A percentile compares a stretch with the other conserved stretches of the same genome.
These are phyloP conservation scores for Acanthurus leucopareius DNA, from an alignment of 2,797 vertebrate species.

Conservation along the genomic window DNA sequence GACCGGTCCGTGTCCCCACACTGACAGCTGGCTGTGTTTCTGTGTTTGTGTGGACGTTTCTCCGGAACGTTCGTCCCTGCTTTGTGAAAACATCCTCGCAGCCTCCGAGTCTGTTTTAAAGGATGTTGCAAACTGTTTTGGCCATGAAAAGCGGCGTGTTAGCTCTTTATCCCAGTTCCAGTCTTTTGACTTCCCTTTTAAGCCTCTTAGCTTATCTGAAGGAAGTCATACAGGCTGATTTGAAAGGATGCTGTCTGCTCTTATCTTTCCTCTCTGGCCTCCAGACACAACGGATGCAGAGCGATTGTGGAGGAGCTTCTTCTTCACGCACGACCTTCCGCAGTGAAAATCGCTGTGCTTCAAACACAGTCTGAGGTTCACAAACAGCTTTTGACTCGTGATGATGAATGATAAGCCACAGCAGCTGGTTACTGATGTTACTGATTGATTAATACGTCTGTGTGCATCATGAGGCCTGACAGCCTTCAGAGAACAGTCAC, in stretches of 20 bases:
- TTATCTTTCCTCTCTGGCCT: slow-evolving; percentile 22
- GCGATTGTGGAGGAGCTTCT: neutral
- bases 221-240: slow-evolving; percentile 3
- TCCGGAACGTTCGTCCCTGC: too few relatives aligned
- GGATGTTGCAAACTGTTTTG: neutral
- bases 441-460: too few relatives aligned
- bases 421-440: too few relatives aligned
- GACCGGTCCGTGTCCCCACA: too few relatives aligned
- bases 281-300: neutral
- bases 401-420: too few relatives aligned
- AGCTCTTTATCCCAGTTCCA: slow-evolving; percentile 15
- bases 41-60: too few relatives aligned
- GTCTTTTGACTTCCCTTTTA: slow-evolving; percentile 26
- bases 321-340: neutral
- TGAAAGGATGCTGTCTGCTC: slow-evolving; percentile 25
- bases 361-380: too few relatives aligned
- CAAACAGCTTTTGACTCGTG: neutral
- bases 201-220: slow-evolving; percentile 33
- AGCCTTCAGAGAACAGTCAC: too few relatives aligned
- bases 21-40: too few relatives aligned
- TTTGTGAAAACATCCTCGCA: too few relatives aligned
- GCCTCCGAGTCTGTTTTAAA: neutral
- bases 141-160: neutral
- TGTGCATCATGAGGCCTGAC: too few relatives aligned
- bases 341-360: too few relatives aligned